Base-by-base conservation (phyloP, 2,113 vertebrate species). In the Tachysurus fulvidraco region DNA sequence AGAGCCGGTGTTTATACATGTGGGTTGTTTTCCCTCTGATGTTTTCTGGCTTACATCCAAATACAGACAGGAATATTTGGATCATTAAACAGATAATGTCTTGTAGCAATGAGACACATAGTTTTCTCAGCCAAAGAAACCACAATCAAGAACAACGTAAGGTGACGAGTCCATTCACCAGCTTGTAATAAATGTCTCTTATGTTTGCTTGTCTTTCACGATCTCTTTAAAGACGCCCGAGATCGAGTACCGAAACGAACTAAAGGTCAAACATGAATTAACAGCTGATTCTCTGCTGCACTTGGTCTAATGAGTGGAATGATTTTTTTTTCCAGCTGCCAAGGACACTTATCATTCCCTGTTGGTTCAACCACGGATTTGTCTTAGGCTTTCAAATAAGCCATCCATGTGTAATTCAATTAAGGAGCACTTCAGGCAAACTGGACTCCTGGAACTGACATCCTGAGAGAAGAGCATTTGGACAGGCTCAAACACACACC, bases 381-480 rank as follows among this genome's bases (percentile, higher is more conserved):
- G 9, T 55, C 46, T 84, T 65, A 65, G 88, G 19, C 77, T 79
- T 55, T n/a, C 81, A 71, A 88, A 85, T 83, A 86, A 73, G 1
- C 80, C 55, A 41, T 77, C 65, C 57, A 55, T 16, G 59, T 65
- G 11, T 81, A 84, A 86, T 86, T 62, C 30, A 87, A 91, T 90
- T 87, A 86, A 85, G 74, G 81, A 85, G 77, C 76, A 89, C 79
- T 87, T 81, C 81, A 85, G 79, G 59, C 73, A 83, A 86, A 85
- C 67, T 86, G 60, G 55, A 65, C 81, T 83, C 36, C 25, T 87
- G 85, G 50, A 90, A 90, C 25, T 79, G 64, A 74, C 73, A 84
- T 86, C 78, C 83, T 80, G 86, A 74, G 86, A 86, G 85, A 85
- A 85, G 19, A 74, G 52, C 25, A 54, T 25, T 50, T 13, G 50